These are phyloP conservation scores for Micoletzkya japonica DNA, from an alignment of 2,888 invertebrate species.

Conservation along the genomic window DNA sequence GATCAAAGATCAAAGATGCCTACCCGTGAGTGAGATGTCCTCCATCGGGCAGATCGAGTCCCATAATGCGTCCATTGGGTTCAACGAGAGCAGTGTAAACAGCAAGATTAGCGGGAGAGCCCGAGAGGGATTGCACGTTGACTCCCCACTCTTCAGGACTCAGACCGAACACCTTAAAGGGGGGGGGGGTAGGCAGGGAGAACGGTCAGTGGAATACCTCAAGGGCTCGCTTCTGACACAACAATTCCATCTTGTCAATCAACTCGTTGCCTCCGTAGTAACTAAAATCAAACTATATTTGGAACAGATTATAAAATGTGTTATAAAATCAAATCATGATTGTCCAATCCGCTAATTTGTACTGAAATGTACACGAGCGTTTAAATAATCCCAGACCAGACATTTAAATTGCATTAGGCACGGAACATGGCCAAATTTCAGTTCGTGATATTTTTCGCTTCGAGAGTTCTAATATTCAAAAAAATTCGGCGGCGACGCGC, in stretches of 20 bases:
- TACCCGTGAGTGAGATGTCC: conserved; percentile 76
- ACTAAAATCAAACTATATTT: too few relatives aligned
- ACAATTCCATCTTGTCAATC: conserved; percentile 87
- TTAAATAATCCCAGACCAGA: too few relatives aligned
- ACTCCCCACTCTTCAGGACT: conserved; percentile 89
- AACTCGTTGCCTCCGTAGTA: conserved; percentile 97
- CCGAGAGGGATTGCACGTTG: conserved; percentile 95
- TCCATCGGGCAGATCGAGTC: conserved; percentile 89
- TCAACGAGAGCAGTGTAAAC: conserved; percentile 80
- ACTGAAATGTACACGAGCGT: too few relatives aligned
- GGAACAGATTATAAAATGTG: too few relatives aligned
- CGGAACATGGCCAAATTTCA: too few relatives aligned
- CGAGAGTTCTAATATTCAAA: too few relatives aligned
- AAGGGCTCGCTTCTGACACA: conserved; percentile 85
- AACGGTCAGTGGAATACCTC: conserved; percentile 34
- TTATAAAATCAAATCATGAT: too few relatives aligned
- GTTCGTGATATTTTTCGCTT: too few relatives aligned
- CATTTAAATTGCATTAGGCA: too few relatives aligned
- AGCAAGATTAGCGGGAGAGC: conserved; percentile 93
- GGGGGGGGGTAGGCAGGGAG: not conserved
- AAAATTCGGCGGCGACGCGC: too few relatives aligned
- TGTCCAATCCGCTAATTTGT: too few relatives aligned
- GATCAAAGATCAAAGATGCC: not conserved
- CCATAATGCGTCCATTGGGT: conserved; percentile 94
- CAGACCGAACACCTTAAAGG: conserved; percentile 75